Evolutionary conservation across 2,888 invertebrate species (phyloP).

Genomic region (Drosophila mayaguana): DNA sequence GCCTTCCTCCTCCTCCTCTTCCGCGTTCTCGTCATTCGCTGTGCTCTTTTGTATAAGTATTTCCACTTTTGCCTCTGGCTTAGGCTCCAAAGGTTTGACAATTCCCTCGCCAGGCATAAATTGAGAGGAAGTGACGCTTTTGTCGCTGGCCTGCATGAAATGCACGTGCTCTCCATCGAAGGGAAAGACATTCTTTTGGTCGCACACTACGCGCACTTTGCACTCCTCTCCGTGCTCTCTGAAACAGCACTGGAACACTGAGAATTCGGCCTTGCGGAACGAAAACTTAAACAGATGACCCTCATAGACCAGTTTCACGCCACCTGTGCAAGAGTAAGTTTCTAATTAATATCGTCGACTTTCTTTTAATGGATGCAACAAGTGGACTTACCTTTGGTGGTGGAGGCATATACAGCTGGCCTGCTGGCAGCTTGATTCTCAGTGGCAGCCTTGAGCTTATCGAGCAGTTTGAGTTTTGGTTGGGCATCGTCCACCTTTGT

Average conservation of each 20-base stretch:
- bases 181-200: conserved; percentile 82
- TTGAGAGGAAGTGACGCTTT: conserved; percentile 81
- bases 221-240: conserved; percentile 83
- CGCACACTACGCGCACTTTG: conserved; percentile 81
- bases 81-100: conserved; percentile 8
- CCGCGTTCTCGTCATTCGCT: conserved; percentile 18
- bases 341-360: neutral
- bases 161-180: conserved; percentile 83
- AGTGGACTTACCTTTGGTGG: conserved; percentile 79
- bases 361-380: conserved; percentile 38
- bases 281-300: conserved; percentile 83
- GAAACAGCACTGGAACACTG: conserved; percentile 84
- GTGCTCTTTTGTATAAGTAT: conserved; percentile 15
- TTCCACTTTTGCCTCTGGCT: conserved; percentile 44
- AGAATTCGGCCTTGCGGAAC: conserved; percentile 81
- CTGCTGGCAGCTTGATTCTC: conserved; percentile 56
- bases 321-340: conserved; percentile 59
- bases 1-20: conserved; percentile 37
- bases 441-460: conserved; percentile 72
- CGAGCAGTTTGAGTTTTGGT: conserved; percentile 68
- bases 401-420: conserved; percentile 82
- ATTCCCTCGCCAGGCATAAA: conserved; percentile 71
- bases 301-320: conserved; percentile 83
- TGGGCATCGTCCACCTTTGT: conserved; percentile 48
- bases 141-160: conserved; percentile 83